phyloP scores from a whole-genome alignment of 1,140 invertebrate genomes.

The Drosophila albomicans region DNA sequence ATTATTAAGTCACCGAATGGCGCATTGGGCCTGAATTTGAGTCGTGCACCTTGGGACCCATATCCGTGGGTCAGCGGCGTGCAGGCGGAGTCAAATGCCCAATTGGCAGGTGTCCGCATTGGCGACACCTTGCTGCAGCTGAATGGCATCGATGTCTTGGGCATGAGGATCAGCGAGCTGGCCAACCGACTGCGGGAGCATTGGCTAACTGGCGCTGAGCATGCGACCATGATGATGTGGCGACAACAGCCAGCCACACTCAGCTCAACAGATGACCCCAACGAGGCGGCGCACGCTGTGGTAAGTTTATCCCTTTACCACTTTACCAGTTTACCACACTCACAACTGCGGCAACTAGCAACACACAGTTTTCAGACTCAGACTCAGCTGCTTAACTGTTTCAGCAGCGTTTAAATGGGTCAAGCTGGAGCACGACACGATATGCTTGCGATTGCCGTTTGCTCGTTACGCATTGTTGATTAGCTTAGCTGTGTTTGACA shows the following conservation, averaged over 20 bases:
- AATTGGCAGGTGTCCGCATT: constrained; percentile 74
- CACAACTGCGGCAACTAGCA: neutral
- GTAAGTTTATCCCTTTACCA: constrained; percentile 48
- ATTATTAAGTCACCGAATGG: constrained; percentile 78
- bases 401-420: constrained; percentile 48
- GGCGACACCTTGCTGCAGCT: constrained; percentile 85
- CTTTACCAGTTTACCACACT: neutral
- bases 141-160: constrained; percentile 82
- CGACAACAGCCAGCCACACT: constrained; percentile 53
- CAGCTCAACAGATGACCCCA: constrained; percentile 45
- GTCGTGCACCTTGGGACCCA: constrained; percentile 84
- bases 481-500: constrained; percentile 46
- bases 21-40: constrained; percentile 83
- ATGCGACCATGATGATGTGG: constrained; percentile 79
- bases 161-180: constrained; percentile 81
- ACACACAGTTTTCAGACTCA: neutral
- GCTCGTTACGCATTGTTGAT: constrained; percentile 56
- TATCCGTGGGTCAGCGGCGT: constrained; percentile 85
- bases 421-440: constrained; percentile 22
- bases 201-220: constrained; percentile 76
- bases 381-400: constrained; percentile 16
- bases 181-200: constrained; percentile 76
- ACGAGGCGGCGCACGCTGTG: constrained; percentile 68
- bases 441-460: constrained; percentile 36
- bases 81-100: constrained; percentile 77